These are phyloP conservation scores for Chrysolina oricalcia DNA, from an alignment of 2,888 invertebrate species.

Conservation along the genomic window DNA sequence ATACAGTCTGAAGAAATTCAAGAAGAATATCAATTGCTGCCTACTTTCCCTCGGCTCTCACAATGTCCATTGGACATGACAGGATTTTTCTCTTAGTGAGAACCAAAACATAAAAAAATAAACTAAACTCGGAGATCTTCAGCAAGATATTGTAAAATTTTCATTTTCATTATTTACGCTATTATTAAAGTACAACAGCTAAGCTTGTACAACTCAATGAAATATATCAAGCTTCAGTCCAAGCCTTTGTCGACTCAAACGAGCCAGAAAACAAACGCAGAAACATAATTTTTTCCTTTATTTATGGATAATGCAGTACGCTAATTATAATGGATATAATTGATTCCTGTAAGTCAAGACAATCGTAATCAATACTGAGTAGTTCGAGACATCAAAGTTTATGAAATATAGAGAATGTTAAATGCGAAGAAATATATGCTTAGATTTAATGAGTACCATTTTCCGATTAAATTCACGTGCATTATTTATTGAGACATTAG, in stretches of 20 bases:
- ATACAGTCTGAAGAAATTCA: too few species aligned
- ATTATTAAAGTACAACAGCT: not conserved
- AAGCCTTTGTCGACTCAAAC: conserved; percentile 9
- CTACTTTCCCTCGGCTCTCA: too few species aligned
- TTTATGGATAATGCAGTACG: conserved; percentile 7
- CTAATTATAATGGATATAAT: conserved; percentile 48
- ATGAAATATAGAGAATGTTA: conserved; percentile 52
- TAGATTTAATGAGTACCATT: conserved; percentile 64
- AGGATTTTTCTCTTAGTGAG: too few species aligned
- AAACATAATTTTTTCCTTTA: conserved; percentile 25
- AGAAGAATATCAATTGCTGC: too few species aligned
- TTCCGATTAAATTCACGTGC: conserved; percentile 60
- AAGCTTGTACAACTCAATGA: not conserved
- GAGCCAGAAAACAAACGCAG: conserved; percentile 28
- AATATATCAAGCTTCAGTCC: conserved; percentile 1
- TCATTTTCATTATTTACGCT: not conserved
- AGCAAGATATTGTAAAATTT: not conserved
- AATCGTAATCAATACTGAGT: conserved; percentile 51
- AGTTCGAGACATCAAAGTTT: conserved; percentile 50
- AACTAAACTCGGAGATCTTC: not conserved
- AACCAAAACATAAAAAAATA: too few species aligned
- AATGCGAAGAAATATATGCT: conserved; percentile 53
- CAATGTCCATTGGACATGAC: too few species aligned
- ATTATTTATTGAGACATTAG: conserved; percentile 64
- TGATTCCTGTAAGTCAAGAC: conserved; percentile 47